Base-by-base conservation (phyloP, 2,113 vertebrate genomes). In the Phalacrocorax carbo region DNA sequence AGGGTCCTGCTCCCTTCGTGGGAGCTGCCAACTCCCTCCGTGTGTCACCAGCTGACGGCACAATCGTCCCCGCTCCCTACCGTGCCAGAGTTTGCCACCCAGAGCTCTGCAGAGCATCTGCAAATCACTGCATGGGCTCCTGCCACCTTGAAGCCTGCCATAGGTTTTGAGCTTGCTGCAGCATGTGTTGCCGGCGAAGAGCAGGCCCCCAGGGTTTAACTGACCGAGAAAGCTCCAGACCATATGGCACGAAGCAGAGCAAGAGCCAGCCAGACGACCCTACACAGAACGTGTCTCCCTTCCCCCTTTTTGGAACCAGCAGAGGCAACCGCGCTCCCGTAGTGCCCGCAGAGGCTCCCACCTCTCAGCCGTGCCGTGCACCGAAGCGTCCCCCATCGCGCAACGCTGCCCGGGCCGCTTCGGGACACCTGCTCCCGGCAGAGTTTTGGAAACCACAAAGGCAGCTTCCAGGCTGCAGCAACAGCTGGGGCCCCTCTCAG, bases 321-420 rank as follows among this genome's bases (percentile, higher is more conserved):
- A 58, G 18, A 55, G 42, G 55, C 61, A n/a, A 15, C 64, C 7
- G 49, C 0, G 1, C 29, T 58, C 17, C 58, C 13, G 7, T 5
- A 6, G 11, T 11, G 38, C 38, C 51, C 9, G 5, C 16, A 3
- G 34, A 32, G 22, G 54, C n/a, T 69, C 60, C 60, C 60, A 25
- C 10, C 30, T 4, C 91, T 29, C 49, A 1, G 5, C 32, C 2
- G 2, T 10, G 22, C 55, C 2, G 0, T 0, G 25, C 55, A 20
- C 23, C 4, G 19, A 34, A 52, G 11, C 1, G 3, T 38, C 52
- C 52, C 25, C 30, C 32, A 3, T 17, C 9, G 3, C 0, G 2
- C 22, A 42, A 10, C 11, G 1, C 60, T n/a, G 51, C n/a, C 54
- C 48, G 19, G 48, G 6, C 10, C n/a, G 27, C 19, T 51, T 15